Base-by-base conservation (phyloP, 1,140 invertebrate genomes). In the Eurosta solidaginis region DNA sequence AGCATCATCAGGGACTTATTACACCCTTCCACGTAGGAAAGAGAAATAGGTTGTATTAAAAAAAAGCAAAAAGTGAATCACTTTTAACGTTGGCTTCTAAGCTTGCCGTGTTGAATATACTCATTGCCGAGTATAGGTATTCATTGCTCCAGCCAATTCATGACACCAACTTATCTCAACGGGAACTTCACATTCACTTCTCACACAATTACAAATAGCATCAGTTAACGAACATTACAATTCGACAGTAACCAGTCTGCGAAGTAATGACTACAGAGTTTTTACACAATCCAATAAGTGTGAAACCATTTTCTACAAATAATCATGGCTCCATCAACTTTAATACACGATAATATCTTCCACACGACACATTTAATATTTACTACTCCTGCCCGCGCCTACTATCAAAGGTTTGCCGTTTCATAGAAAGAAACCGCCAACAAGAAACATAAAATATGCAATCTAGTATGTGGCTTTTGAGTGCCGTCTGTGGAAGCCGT, bases 341-440 rank as follows among this genome's bases (percentile, higher is more conserved):
- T 52, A 52, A 52, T 52, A 25, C 25, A 40, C 59, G 59, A 68
- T 68, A 20, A 68, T 29, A 68, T 68, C 59, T 68, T 68, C 20
- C 33, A 68, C 59, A 68, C 59, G 59, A 17, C 59, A 68, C 59
- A 68, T 68, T 33, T 68, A 68, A 68, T 68, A 40, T 40, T 20
- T 68, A 20, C 59, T 4, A 33, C n/a, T n/a, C n/a, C n/a, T n/a
- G n/a, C n/a, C 33, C 36, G 33, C 59, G 17, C 33, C n/a, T n/a
- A n/a, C n/a, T n/a, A 4, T 33, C 54, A 17, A 40, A 36, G 29
- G 36, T 40, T 68, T 68, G 59, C 59, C 27, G 40, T 20, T n/a
- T 68, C n/a, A n/a, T n/a, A n/a, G n/a, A n/a, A n/a, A n/a, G n/a
- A n/a, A n/a, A n/a, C n/a, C n/a, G n/a, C 36, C 40, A 68, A 40